Evolutionary conservation across 92 coral and sea anemone species (phyloP).

Genomic region (Parazoanthus swiftii): DNA sequence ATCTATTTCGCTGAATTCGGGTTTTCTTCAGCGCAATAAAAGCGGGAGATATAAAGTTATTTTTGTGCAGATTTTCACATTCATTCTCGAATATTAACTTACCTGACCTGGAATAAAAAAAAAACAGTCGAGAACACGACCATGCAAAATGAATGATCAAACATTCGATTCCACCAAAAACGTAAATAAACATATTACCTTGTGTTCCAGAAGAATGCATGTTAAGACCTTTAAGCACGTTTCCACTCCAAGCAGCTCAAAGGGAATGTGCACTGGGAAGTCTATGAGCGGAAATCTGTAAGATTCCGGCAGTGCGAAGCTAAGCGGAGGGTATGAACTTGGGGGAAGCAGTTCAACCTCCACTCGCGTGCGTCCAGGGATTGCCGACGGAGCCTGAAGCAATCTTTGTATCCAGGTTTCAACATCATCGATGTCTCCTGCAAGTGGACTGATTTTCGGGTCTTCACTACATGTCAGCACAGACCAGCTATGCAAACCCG

Average conservation of each 20-base stretch:
- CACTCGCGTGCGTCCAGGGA: slow-evolving; percentile 84
- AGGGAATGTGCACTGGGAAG: slow-evolving; percentile 95
- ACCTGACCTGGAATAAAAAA: background rate
- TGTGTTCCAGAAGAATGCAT: slow-evolving; percentile 94
- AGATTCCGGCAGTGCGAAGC: slow-evolving; percentile 86
- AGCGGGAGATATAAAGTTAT: background rate
- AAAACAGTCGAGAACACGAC: background rate
- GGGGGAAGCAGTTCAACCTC: slow-evolving; percentile 83
- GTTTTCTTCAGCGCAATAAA: background rate
- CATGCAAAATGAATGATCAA: slow-evolving; percentile 15
- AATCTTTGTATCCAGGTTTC: slow-evolving; percentile 95
- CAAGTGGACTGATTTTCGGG: slow-evolving; percentile 83
- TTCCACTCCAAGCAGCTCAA: slow-evolving; percentile 97
- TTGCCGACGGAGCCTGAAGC: slow-evolving; percentile 88
- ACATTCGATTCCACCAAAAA: background rate
- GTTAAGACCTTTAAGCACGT: slow-evolving; percentile 94
- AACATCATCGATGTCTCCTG: slow-evolving; percentile 87
- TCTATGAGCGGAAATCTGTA: slow-evolving; percentile 88
- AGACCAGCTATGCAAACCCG: slow-evolving; percentile 95
- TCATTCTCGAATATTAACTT: background rate
- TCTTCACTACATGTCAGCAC: slow-evolving; percentile 95
- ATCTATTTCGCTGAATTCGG: no score
- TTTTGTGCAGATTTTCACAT: background rate
- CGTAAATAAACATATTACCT: slow-evolving; percentile 55
- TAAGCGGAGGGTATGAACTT: slow-evolving; percentile 74